Base-by-base conservation (phyloP, 2,888 invertebrate species). In the Leptarthrus brevirostris region DNA sequence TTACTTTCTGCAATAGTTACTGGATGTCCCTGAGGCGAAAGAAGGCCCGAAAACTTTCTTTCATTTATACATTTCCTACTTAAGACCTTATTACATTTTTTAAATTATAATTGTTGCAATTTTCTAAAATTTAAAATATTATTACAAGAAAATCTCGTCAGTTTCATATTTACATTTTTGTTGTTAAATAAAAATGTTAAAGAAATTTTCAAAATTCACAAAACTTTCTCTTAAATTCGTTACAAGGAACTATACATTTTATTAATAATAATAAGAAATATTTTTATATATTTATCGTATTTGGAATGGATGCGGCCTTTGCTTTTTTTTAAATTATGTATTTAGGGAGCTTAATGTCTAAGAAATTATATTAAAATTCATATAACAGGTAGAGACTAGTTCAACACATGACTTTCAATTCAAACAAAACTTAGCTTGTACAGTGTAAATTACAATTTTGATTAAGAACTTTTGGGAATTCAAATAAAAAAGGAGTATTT, bases 171-270 rank as follows among this genome's bases (percentile, higher is more conserved):
- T 64, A 64, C 64, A 64, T 40, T 40, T 6, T 44, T 2, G 8
- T 34, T 22, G 1, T 5, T 40, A 49, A 20, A 3, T 14, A 44
- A 47, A 40, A 44, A 8, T 14, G 26, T 34, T 12, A n/a, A 8
- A 34, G 12, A 47, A 66, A 16, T 26, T 14, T 14, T 26, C 2
- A 34, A 26, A 69, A 64, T 24, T 20, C 20, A 34, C 14, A 49
- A 69, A 52, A 10, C 2, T 12, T 44, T 61, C 18, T 64, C 30
- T 30, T 69, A 69, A 69, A 69, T 69, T 69, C 69, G 30, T 69
- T 69, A 69, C 18, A 20, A 69, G 69, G 69, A 69, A 69, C 69
- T 69, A 69, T 69, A 69, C 49, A 52, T 34, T 49, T 49, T 69
- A 24, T 30, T 66, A 47, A 24, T 66, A 47, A 44, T 66, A 47